These are phyloP conservation scores for Xestia xanthographa DNA, from an alignment of 2,888 invertebrate genomes.

Conservation along the genomic window DNA sequence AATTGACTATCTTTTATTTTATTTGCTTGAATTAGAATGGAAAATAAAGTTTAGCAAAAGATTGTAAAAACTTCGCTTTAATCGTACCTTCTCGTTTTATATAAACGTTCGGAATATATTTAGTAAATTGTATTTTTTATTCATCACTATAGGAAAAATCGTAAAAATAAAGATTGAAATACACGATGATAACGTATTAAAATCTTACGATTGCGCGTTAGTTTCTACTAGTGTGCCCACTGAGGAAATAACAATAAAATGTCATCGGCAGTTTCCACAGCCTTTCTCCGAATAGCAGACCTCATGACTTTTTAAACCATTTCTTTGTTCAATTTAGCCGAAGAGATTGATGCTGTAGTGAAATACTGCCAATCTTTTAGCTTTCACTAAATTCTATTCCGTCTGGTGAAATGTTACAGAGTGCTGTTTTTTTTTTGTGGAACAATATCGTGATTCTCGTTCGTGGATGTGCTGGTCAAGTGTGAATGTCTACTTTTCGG, in stretches of 20 bases:
- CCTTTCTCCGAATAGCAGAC: conserved; percentile 25
- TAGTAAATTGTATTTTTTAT: neutral
- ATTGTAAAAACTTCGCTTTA: neutral
- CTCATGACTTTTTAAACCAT: conserved; percentile 55
- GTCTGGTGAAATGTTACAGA: conserved; percentile 54
- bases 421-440: conserved; percentile 50
- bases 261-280: conserved; percentile 7
- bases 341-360: conserved; percentile 55
- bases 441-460: conserved; percentile 44
- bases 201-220: neutral
- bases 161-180: neutral
- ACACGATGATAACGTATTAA: neutral
- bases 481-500: conserved; percentile 9
- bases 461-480: conserved; percentile 8
- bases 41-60: neutral
- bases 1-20: conserved; percentile 6
- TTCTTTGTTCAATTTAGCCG: conserved; percentile 58
- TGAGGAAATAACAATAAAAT: conserved; percentile 29
- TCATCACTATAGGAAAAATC: neutral
- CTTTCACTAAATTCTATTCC: conserved; percentile 50
- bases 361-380: conserved; percentile 62
- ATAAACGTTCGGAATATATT: too few relatives aligned
- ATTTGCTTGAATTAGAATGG: conserved; percentile 5
- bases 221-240: conserved; percentile 2
- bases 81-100: neutral